Conservation (phyloP, 2,797 vertebrate species). For the Psittacula echo region DNA sequence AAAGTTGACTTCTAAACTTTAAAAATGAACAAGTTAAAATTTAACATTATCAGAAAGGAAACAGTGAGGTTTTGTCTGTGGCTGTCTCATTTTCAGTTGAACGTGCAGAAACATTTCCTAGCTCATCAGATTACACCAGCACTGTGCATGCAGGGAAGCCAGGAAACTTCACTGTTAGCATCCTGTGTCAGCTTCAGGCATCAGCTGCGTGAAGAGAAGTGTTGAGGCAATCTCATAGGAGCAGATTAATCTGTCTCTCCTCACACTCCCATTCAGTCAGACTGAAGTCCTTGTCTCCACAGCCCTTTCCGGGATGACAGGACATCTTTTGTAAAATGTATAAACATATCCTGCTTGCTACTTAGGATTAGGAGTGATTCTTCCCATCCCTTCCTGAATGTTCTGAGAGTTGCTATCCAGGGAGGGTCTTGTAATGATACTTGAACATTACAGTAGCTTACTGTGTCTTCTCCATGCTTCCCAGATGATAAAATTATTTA, state of each 20-base stretch:
- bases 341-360: background rate
- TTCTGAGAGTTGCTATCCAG: background rate
- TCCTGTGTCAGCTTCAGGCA: background rate
- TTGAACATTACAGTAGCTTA: background rate
- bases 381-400: background rate
- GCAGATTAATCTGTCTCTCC: background rate
- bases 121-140: background rate
- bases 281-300: background rate
- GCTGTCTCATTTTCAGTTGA: background rate
- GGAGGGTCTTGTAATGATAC: background rate
- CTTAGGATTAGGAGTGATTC: background rate
- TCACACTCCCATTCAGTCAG: background rate
- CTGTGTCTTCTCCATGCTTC: background rate
- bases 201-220: background rate
- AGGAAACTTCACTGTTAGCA: background rate
- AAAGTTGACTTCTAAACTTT: background rate
- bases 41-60: background rate
- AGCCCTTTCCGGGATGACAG: background rate
- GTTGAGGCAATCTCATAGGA: background rate
- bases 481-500: background rate
- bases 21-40: background rate
- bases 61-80: background rate
- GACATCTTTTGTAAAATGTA: background rate
- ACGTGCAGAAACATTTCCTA: background rate
- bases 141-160: background rate